Evolutionary conservation across 53 echinoderm and acorn worm genomes (phyloP).

Genomic region (Patiria pectinifera): DNA sequence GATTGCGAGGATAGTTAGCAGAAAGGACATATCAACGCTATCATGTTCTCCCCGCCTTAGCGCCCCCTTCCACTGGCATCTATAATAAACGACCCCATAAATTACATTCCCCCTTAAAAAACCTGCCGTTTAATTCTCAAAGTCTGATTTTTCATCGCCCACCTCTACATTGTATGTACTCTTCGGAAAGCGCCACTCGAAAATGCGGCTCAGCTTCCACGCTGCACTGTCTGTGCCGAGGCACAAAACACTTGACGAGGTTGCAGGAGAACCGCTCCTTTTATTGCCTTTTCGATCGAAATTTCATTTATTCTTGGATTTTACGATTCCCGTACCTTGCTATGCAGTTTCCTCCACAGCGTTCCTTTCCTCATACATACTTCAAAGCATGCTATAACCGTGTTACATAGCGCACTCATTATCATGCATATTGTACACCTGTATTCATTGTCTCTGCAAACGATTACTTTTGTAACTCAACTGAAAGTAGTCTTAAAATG

Average conservation of each 20-base stretch:
- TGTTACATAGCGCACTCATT: neutral
- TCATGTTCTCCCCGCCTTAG: neutral
- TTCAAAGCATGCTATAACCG: neutral
- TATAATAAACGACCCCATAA: neutral
- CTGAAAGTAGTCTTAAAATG: neutral
- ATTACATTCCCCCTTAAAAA: neutral
- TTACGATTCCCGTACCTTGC: neutral
- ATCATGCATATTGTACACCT: neutral
- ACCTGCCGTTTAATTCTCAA: neutral
- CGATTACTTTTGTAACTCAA: neutral
- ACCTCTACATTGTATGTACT: neutral
- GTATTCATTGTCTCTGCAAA: neutral
- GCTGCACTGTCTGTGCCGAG: neutral
- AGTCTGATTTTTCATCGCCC: neutral
- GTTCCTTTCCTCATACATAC: neutral
- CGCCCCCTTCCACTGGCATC: neutral
- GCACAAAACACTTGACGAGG: slow-evolving; percentile 10
- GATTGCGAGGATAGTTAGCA: neutral
- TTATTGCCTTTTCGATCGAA: neutral
- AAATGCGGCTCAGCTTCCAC: neutral
- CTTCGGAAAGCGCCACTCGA: slow-evolving; percentile 3
- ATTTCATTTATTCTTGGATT: neutral
- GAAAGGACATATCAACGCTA: neutral
- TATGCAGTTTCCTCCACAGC: neutral
- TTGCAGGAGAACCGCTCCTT: neutral